Base-by-base conservation (phyloP, 2,797 vertebrate species). In the Avahi laniger region DNA sequence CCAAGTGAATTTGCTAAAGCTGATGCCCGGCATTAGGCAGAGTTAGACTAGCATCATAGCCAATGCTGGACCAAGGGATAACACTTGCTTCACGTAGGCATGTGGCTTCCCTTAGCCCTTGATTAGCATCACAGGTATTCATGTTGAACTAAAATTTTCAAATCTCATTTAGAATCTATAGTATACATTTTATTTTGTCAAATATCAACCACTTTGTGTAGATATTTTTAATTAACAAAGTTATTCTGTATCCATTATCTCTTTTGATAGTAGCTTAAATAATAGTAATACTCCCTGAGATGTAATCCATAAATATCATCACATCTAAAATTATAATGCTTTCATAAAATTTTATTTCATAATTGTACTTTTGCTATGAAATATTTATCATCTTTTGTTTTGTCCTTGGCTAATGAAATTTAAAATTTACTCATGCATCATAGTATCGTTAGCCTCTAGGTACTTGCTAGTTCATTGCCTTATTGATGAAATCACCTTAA, bases 361-460 rank as follows among this genome's bases (percentile, higher is more conserved):
- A 84, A 89, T 54, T 96, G 5, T 84, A 54, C 43, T 93, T 91
- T 67, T 57, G 20, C 30, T 93, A 95, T 92, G 93, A 93, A 35
- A 2, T 76, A 84, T 87, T 95, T 78, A 67, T 80, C 69, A 81
- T 61, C 3, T 15, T 83, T 35, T 63, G 13, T 69, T 65, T 43
- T 84, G 65, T 63, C 43, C 93, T 97, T 95, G 75, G 85, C 35
- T 95, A 95, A 97, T 96, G 89, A 83, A 95, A 89, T 87, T 89
- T 93, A 76, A 89, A 94, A 91, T 48, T 91, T 59, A 72, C 61
- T 69, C 82, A 95, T 48, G 70, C 83, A 87, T 94, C 57, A 17
- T 17, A 30, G n/a, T 38, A 81, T 80, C 80, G 78, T 96, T 93
- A 97, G 79, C 82, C 33, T 26, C 61, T 43, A 89, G 82, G 73